Percentiles rank a stretch among this genome's conserved stretches.
phyloP scores from a whole-genome alignment of 92 coral and sea anemone genomes.

The Porites rus region DNA sequence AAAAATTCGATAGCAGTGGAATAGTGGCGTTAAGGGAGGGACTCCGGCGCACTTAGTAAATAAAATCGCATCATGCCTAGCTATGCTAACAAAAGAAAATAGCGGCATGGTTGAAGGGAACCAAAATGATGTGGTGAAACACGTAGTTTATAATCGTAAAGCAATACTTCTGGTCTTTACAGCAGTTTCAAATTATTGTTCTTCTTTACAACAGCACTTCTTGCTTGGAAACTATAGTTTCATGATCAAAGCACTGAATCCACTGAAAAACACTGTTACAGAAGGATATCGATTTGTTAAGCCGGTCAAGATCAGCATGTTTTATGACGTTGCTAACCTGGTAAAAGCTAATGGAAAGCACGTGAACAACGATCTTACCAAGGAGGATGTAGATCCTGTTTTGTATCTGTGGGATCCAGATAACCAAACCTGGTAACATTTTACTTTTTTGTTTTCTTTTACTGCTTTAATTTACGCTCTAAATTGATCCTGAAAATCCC shows the following conservation, averaged over 20 bases:
- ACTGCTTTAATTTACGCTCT: background rate
- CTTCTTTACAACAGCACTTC: slow-evolving; percentile 68
- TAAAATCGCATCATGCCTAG: no score
- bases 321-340: slow-evolving; percentile 82
- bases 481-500: background rate
- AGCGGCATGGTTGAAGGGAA: no score
- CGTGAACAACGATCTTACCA: slow-evolving; percentile 70
- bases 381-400: slow-evolving; percentile 85
- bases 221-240: slow-evolving; percentile 88
- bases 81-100: no score
- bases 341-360: slow-evolving; percentile 69
- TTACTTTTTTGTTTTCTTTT: background rate
- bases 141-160: no score
- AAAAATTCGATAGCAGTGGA: no score
- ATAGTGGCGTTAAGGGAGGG: no score
- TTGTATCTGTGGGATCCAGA: slow-evolving; percentile 80
- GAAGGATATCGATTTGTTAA: slow-evolving; percentile 79
- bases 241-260: slow-evolving; percentile 88
- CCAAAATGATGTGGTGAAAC: no score
- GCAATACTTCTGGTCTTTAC: background rate
- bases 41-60: no score
- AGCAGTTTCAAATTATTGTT: no score
- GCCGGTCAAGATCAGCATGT: slow-evolving; percentile 73
- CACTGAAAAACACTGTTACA: slow-evolving; percentile 69
- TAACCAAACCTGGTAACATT: slow-evolving; percentile 80